These are phyloP conservation scores for Orchesella cincta DNA, from an alignment of 1,140 invertebrate species.

Conservation along the genomic window DNA sequence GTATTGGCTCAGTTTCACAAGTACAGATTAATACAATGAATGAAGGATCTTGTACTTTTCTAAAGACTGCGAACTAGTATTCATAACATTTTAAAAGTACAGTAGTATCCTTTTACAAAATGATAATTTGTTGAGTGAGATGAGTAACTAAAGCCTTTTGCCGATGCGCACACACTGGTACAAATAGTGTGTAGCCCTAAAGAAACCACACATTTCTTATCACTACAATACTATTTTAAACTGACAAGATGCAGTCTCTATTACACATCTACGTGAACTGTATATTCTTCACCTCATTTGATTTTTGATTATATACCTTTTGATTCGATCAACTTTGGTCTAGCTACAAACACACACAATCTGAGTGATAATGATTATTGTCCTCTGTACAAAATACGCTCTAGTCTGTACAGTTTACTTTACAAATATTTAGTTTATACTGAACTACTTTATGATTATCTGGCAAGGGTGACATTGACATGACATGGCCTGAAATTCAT, in stretches of 20 bases:
- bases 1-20: too few relatives aligned
- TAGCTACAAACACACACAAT: constrained; percentile 2
- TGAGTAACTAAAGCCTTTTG: neutral
- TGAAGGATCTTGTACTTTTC: neutral
- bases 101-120: neutral
- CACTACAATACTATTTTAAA: neutral
- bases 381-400: constrained; percentile 14
- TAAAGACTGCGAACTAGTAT: neutral
- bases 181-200: neutral
- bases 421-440: neutral
- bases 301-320: neutral
- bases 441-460: constrained; percentile 12
- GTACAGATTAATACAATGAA: too few relatives aligned
- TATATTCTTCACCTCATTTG: neutral
- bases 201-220: neutral
- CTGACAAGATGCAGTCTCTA: constrained; percentile 12
- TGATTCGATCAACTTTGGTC: neutral
- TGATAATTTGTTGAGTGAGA: neutral
- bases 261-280: neutral
- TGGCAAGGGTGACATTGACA: neutral
- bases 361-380: neutral
- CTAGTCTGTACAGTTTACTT: too few relatives aligned
- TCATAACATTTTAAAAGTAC: neutral
- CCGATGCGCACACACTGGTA: neutral
- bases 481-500: neutral